Conservation (phyloP, 2,113 vertebrate genomes). For the Anguilla rostrata region DNA sequence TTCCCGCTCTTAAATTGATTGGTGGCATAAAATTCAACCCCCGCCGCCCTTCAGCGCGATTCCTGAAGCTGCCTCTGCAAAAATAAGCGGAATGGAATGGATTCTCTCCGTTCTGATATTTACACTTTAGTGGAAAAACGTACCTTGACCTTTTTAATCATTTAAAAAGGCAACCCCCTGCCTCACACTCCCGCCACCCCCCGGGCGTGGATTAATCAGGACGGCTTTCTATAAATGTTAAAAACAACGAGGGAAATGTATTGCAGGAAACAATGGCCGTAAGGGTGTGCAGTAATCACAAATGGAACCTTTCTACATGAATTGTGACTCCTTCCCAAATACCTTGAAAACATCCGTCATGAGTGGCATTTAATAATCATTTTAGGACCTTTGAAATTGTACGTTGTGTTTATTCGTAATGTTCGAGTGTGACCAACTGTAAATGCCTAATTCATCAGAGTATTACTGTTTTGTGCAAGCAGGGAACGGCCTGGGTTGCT, state of each 20-base stretch:
- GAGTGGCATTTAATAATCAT: not conserved
- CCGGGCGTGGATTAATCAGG: not conserved
- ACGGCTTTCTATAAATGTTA: not conserved
- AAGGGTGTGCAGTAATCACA: not conserved
- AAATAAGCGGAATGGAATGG: conserved; percentile 1
- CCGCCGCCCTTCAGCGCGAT: not conserved
- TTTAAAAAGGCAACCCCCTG: not conserved
- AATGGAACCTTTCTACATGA: not conserved
- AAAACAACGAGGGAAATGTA: not conserved
- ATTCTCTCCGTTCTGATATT: not conserved
- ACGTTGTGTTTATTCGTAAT: not conserved
- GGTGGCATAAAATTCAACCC: not conserved
- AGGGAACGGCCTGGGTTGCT: no score
- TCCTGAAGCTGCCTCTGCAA: not conserved
- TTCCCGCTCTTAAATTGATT: not conserved
- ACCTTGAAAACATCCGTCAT: not conserved
- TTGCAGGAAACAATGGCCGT: not conserved
- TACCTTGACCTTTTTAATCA: not conserved
- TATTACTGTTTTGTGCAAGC: no score
- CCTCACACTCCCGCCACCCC: no score
- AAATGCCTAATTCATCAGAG: no score
- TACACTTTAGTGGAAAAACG: conserved; percentile 1
- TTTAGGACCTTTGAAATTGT: not conserved
- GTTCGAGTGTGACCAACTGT: not conserved
- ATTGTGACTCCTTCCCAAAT: not conserved